phyloP scores from a whole-genome alignment of 1,140 invertebrate species.

The Archivesica marissinica region DNA sequence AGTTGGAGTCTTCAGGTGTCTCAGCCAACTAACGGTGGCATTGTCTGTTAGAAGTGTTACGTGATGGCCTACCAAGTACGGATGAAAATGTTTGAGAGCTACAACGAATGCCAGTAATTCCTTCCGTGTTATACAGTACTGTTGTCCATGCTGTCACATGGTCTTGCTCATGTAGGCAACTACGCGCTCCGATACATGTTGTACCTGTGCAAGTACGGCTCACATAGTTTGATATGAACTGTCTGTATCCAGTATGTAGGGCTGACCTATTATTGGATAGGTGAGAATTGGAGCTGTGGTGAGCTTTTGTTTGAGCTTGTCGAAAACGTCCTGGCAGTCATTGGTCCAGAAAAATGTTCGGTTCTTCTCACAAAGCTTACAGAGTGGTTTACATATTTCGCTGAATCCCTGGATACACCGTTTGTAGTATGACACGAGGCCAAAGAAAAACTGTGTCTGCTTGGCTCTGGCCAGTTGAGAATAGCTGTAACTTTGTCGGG shows the following conservation, averaged over 20 bases:
- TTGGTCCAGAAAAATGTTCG: constrained; percentile 63
- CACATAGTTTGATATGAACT: constrained; percentile 68
- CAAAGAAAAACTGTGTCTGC: constrained; percentile 83
- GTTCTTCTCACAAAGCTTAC: constrained; percentile 63
- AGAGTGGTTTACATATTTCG: constrained; percentile 78
- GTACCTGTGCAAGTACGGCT: constrained; percentile 72
- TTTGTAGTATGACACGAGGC: constrained; percentile 82
- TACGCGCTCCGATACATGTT: constrained; percentile 64
- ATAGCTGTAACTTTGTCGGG: constrained; percentile 40
- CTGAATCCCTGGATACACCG: constrained; percentile 80
- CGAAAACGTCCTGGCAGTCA: constrained; percentile 64
- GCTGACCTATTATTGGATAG: constrained; percentile 28
- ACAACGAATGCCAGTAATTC: constrained; percentile 68
- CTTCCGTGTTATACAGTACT: constrained; percentile 81
- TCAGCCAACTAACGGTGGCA: constrained; percentile 67
- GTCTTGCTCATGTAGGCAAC: constrained; percentile 68
- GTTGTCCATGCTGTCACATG: constrained; percentile 80
- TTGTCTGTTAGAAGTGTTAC: constrained; percentile 68
- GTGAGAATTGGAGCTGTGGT: constrained; percentile 56
- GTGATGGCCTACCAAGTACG: constrained; percentile 65
- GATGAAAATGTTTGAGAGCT: constrained; percentile 61
- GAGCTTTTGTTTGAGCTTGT: constrained; percentile 62
- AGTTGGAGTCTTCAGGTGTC: constrained; percentile 53
- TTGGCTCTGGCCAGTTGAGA: constrained; percentile 65
- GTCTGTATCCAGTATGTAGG: constrained; percentile 72